Evolutionary conservation across 2,888 invertebrate genomes (phyloP), one percentile per base, ranked within the genome.

Genomic region (Nysson spinosus): DNA sequence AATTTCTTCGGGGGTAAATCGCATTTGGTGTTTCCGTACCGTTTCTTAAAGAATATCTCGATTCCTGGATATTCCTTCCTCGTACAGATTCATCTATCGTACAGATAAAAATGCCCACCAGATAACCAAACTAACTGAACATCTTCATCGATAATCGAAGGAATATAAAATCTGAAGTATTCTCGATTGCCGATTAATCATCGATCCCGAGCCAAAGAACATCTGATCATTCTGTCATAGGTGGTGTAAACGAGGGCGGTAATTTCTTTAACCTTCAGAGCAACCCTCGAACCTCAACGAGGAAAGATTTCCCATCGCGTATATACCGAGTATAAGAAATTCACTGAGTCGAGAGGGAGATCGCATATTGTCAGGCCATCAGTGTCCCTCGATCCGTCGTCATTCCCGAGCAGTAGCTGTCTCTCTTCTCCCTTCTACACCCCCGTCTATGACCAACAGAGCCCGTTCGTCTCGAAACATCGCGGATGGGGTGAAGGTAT

Each of bases 281-380:
- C 52, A 22, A 16, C 55, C 62, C 46, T 43, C 32, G 44, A 30
- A 39, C 4, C 9, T 9, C 52, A 28, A 32, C 40, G 35, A 49
- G 37, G 49, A 26, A 40, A 34, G 66, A 64, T 63, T 68, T 52
- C 50, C n/a, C 67, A 64, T 67, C 68, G 63, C 51, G 40, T 55
- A 43, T 54, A 55, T 39, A 44, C 30, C 63, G 67, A 52, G 67
- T 71, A 75, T 77, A 78, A 79, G 77, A 77, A 78, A 81, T 81
- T 81, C 75, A 78, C 69, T 69, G 72, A 74, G 69, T 75, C 72
- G 72, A 72, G 65, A 74, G 73, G 75, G 65, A 77, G 74, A 83
- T 83, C 83, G 81, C 82, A 82, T 83, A 83, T 83, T 83, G 83
- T 83, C 82, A 75, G 71, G 71, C 83, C 80, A 81, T 84, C 83